Conservation (phyloP, 1,140 invertebrate species). For the Drosophila murphyi region DNA sequence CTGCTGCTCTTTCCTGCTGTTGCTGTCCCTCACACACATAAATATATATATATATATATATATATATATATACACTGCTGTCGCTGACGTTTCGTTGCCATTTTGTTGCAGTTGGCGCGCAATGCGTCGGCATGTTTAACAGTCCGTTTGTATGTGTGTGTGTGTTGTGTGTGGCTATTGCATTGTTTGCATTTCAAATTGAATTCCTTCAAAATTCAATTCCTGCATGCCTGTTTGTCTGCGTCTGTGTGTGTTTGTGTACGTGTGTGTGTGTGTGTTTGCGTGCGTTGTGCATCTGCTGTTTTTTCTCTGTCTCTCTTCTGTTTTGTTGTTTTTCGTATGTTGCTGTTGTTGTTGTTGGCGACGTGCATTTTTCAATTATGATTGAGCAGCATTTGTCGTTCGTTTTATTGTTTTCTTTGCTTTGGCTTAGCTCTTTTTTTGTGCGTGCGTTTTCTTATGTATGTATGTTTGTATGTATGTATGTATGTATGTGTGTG, state of each 20-base stretch:
- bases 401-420: conserved; percentile 75
- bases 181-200: conserved; percentile 82
- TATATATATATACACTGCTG: not conserved
- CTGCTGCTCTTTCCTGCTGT: not conserved
- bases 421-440: conserved; percentile 70
- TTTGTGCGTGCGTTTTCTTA: conserved; percentile 33
- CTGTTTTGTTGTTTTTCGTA: conserved; percentile 31
- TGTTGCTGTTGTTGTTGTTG: conserved; percentile 51
- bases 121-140: conserved; percentile 46
- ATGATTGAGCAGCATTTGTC: conserved; percentile 81
- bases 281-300: conserved; percentile 74
- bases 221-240: conserved; percentile 33
- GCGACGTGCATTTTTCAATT: conserved; percentile 75
- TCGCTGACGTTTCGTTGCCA: conserved; percentile 69
- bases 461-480: not conserved
- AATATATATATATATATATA: too few species aligned
- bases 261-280: conserved; percentile 62
- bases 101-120: conserved; percentile 78
- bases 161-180: conserved; percentile 49
- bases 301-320: conserved; percentile 55
- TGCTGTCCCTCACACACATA: conserved; percentile 6
- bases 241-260: conserved; percentile 5
- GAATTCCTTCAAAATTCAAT: conserved; percentile 73
- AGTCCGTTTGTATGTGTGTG: conserved; percentile 21
- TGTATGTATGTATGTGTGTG: conserved; percentile 14